phyloP scores from a whole-genome alignment of 2,888 invertebrate genomes.

The Aproaerema taeniolella region DNA sequence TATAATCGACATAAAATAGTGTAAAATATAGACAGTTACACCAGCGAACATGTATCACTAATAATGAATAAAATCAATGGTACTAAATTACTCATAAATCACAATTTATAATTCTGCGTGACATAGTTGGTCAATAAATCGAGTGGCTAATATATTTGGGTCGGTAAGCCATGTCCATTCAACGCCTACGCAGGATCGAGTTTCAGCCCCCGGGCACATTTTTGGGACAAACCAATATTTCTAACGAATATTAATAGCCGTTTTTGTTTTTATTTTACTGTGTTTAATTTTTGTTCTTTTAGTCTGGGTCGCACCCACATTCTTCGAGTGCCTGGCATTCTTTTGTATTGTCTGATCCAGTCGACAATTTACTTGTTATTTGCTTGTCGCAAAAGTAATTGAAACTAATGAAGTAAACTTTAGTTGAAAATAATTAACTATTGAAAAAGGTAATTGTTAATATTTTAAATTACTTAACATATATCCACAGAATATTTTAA shows the following conservation, averaged over 20 bases:
- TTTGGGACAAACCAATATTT: constrained; percentile 76
- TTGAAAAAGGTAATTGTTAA: too few relatives aligned
- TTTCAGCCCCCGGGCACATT: constrained; percentile 72
- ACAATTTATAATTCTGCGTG: constrained; percentile 52
- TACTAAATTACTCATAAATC: constrained; percentile 37
- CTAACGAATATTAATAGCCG: constrained; percentile 74
- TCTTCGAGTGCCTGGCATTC: constrained; percentile 44
- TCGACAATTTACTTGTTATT: too few relatives aligned
- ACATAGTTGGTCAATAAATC: constrained; percentile 41
- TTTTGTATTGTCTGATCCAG: constrained; percentile 24
- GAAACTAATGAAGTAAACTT: too few relatives aligned
- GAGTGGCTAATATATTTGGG: constrained; percentile 41
- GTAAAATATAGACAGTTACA: too few relatives aligned
- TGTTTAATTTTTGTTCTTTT: constrained; percentile 50
- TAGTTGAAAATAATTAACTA: too few relatives aligned
- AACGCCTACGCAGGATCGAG: constrained; percentile 63
- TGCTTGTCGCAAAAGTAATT: too few relatives aligned
- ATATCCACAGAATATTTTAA: too few relatives aligned
- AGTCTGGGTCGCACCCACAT: constrained; percentile 48
- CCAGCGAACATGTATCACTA: too few relatives aligned
- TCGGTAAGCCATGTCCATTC: constrained; percentile 49
- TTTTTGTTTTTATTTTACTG: constrained; percentile 59
- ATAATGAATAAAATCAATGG: too few relatives aligned
- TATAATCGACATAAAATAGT: too few relatives aligned
- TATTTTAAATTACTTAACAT: too few relatives aligned